Conservation (phyloP, 1,140 invertebrate species). For the Nautilus pompilius region DNA sequence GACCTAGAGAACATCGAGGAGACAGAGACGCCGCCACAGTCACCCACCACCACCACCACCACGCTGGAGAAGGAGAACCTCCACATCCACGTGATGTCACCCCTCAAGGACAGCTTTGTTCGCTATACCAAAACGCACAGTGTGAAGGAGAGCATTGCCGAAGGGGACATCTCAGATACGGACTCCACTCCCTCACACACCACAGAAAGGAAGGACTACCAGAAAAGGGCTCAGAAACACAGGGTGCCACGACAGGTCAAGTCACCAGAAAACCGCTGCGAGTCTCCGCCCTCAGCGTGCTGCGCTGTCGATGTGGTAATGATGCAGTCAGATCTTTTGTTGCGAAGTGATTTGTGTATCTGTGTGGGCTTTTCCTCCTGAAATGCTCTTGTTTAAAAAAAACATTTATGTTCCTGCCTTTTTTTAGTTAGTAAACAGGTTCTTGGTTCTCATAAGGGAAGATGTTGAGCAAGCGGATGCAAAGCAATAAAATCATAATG, state of each 20-base stretch:
- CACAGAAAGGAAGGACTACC: conserved; percentile 16
- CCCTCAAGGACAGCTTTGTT: conserved; percentile 27
- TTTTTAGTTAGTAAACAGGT: too few relatives aligned
- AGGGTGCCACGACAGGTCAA: too few relatives aligned
- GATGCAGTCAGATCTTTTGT: too few relatives aligned
- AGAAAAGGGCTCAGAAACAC: conserved; percentile 54
- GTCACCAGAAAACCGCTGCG: conserved; percentile 27
- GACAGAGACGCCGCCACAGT: conserved; percentile 53
- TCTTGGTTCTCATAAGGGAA: too few relatives aligned
- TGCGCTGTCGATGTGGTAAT: too few relatives aligned
- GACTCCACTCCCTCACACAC: conserved; percentile 45
- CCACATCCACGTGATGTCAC: conserved; percentile 26
- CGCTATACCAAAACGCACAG: conserved; percentile 35
- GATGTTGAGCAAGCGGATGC: too few relatives aligned
- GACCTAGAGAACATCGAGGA: conserved; percentile 56
- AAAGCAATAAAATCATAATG: too few relatives aligned
- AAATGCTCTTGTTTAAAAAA: too few relatives aligned
- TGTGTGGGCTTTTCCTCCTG: too few relatives aligned
- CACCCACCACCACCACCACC: conserved; percentile 28
- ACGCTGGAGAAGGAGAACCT: conserved; percentile 16
- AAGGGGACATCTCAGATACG: conserved; percentile 23
- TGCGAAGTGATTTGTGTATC: too few relatives aligned
- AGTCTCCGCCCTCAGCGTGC: too few relatives aligned
- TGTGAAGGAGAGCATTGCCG: conserved; percentile 15
- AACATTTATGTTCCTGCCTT: too few relatives aligned